These are phyloP conservation scores for Gryon sp. DNA, from an alignment of 1,140 invertebrate genomes.

Conservation along the genomic window DNA sequence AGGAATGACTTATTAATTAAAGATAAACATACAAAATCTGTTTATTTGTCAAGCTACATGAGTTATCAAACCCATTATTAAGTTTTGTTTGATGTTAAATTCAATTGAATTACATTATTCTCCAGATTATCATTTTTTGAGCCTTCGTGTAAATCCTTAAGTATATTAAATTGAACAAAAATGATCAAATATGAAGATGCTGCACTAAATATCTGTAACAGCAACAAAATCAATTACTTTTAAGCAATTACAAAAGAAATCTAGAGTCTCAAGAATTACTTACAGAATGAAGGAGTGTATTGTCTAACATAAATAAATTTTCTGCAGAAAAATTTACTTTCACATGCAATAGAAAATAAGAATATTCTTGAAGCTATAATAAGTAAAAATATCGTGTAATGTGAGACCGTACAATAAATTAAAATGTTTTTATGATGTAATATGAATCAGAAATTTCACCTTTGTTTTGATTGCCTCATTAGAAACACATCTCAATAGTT, in stretches of 20 bases:
- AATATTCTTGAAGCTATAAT: constrained; percentile 40
- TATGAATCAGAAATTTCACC: no score
- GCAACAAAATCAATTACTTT: neutral
- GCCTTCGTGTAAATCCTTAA: no score
- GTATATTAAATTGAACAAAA: constrained; percentile 40
- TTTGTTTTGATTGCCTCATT: neutral
- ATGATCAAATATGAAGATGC: constrained; percentile 37
- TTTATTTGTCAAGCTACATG: no score
- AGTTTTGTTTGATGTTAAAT: no score
- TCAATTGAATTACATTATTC: no score
- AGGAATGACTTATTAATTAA: no score
- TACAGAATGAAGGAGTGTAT: constrained; percentile 46
- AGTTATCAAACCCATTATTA: no score
- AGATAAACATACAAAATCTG: no score
- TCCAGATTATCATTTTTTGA: no score
- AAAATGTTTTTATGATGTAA: no score
- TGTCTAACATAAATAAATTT: constrained; percentile 34
- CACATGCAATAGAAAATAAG: constrained; percentile 16
- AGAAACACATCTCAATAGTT: neutral
- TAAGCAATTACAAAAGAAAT: neutral
- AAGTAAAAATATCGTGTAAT: no score
- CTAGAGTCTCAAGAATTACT: neutral
- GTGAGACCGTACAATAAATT: no score
- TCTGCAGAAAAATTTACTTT: constrained; percentile 19
- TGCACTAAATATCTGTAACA: constrained; percentile 29